Percentiles rank a stretch among this genome's conserved stretches.
Evolutionary conservation across 2,797 vertebrate genomes (phyloP).

Genomic region (Caiman crocodilus): DNA sequence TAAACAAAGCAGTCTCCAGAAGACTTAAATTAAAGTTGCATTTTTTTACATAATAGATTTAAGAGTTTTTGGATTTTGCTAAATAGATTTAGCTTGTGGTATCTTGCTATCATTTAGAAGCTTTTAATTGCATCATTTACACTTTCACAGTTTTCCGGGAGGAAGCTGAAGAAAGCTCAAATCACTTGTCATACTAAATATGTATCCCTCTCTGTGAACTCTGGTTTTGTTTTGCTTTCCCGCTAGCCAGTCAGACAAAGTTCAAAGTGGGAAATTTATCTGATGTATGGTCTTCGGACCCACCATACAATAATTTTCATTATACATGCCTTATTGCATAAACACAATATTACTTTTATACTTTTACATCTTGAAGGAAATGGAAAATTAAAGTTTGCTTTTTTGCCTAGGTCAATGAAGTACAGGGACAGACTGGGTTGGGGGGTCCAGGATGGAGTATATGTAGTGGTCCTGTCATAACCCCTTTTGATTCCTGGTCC

Average conservation of each 20-base stretch:
- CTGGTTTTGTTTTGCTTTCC: neutral
- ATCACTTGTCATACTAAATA: neutral
- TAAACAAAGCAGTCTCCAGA: neutral
- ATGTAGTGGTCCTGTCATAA: too few relatives aligned
- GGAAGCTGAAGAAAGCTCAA: neutral
- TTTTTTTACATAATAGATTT: neutral
- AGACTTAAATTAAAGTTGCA: neutral
- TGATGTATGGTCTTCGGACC: neutral
- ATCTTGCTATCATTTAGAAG: neutral
- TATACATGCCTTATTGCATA: neutral
- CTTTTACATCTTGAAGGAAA: neutral
- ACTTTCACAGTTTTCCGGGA: neutral
- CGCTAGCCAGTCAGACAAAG: neutral
- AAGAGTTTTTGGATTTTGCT: neutral
- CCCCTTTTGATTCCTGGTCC: too few relatives aligned
- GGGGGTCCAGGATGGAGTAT: too few relatives aligned
- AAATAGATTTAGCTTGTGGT: neutral
- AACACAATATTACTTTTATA: neutral
- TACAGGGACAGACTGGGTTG: too few relatives aligned
- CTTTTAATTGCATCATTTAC: neutral
- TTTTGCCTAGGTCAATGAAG: too few relatives aligned
- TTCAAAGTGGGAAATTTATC: neutral
- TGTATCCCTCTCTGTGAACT: neutral
- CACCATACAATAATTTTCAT: neutral
- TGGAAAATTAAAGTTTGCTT: neutral